phyloP scores from a whole-genome alignment of 2,797 vertebrate species.

The Rhabdophis nuchalis region DNA sequence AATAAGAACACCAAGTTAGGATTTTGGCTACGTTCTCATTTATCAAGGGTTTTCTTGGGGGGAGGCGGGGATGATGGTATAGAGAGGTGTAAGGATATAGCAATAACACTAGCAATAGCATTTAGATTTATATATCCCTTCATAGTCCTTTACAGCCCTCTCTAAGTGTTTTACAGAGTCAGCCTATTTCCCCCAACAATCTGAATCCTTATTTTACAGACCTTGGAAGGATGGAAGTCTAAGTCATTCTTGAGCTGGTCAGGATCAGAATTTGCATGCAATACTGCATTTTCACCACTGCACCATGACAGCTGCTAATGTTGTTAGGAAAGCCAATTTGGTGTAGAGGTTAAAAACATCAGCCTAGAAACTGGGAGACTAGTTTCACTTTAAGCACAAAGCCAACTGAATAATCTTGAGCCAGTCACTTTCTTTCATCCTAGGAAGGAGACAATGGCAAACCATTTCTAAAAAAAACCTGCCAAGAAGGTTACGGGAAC shows the following conservation, averaged over 20 bases:
- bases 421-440: not conserved
- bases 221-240: not conserved
- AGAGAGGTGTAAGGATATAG: not conserved
- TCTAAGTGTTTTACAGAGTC: not conserved
- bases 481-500: not conserved
- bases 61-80: not conserved
- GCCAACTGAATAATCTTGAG: not conserved
- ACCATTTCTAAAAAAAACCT: not conserved
- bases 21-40: not conserved
- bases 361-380: not conserved
- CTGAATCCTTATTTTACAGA: not conserved
- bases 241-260: not conserved
- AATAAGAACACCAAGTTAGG: not conserved
- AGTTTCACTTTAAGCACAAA: not conserved
- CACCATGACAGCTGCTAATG: not conserved
- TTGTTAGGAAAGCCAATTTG: not conserved
- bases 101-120: not conserved
- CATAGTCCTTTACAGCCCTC: not conserved
- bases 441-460: not conserved
- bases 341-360: not conserved
- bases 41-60: no score
- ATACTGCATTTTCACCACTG: not conserved
- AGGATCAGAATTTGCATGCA: not conserved
- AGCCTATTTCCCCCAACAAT: not conserved
- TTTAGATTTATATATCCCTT: not conserved